Evolutionary conservation across 2,888 invertebrate species (phyloP).

Genomic region (Chymomyza amoena): DNA sequence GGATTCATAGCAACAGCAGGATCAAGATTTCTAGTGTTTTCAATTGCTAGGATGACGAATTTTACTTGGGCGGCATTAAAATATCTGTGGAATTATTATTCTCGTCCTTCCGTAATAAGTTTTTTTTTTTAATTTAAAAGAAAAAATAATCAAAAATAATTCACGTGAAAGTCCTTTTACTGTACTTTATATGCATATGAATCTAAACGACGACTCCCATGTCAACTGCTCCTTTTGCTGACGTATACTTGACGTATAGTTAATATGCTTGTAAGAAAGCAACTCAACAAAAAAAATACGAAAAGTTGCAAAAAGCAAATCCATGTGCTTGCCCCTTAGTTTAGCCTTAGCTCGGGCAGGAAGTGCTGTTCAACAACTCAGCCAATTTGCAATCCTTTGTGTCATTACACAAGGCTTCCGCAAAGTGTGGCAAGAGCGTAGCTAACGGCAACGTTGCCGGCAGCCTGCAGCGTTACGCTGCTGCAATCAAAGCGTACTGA

Average conservation of each 20-base stretch:
- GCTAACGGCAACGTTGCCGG: slow-evolving; percentile 1
- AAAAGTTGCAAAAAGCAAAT: slow-evolving; percentile 43
- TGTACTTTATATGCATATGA: too few relatives aligned
- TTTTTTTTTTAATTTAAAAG: too few relatives aligned
- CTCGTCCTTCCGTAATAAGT: too few relatives aligned
- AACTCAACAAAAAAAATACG: not conserved
- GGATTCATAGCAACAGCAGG: slow-evolving; percentile 3
- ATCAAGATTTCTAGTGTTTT: not conserved
- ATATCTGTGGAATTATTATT: too few relatives aligned
- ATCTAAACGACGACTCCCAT: too few relatives aligned
- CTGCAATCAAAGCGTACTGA: slow-evolving; percentile 58
- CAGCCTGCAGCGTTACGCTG: slow-evolving; percentile 58
- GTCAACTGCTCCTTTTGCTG: not conserved
- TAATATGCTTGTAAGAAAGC: not conserved
- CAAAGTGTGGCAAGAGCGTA: slow-evolving; percentile 12
- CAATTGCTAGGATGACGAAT: too few relatives aligned
- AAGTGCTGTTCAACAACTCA: slow-evolving; percentile 48
- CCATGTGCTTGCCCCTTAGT: slow-evolving; percentile 48
- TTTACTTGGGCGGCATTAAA: too few relatives aligned
- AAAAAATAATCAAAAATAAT: too few relatives aligned
- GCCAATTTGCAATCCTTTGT: slow-evolving; percentile 77
- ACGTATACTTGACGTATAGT: not conserved
- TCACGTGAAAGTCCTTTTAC: too few relatives aligned
- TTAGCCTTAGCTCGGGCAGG: slow-evolving; percentile 37
- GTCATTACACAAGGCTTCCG: slow-evolving; percentile 76